These are phyloP conservation scores for Altica lythri DNA, from an alignment of 2,888 invertebrate species.

Conservation along the genomic window DNA sequence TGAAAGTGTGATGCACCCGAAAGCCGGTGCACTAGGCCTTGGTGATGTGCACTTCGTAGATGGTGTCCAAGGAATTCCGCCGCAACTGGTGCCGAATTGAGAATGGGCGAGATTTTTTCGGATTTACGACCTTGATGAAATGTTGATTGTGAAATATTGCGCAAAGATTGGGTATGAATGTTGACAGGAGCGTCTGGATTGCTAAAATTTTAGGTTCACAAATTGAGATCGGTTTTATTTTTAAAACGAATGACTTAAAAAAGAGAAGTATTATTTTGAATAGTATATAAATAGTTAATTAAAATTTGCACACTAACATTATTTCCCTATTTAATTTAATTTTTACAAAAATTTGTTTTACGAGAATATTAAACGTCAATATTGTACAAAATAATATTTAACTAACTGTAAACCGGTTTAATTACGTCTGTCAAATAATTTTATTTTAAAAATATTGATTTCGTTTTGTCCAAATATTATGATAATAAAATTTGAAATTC, in stretches of 20 bases:
- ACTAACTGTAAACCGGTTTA: background rate
- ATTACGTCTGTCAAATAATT: too few species aligned
- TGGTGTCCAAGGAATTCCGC: conserved; percentile 25
- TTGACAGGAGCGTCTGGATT: conserved; percentile 22
- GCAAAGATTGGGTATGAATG: conserved; percentile 17
- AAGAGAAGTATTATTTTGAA: background rate
- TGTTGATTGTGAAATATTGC: conserved; percentile 22
- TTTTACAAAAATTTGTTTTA: too few species aligned
- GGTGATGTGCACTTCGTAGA: conserved; percentile 22
- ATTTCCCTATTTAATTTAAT: too few species aligned
- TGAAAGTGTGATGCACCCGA: conserved; percentile 35
- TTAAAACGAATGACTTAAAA: background rate
- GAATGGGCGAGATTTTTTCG: conserved; percentile 21
- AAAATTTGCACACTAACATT: too few species aligned
- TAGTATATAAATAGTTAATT: too few species aligned
- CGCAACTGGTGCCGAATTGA: conserved; percentile 22
- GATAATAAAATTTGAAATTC: conserved; percentile 1
- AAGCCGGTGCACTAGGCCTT: conserved; percentile 31
- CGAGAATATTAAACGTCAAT: too few species aligned
- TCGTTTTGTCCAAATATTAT: background rate
- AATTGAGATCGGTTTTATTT: conserved; percentile 6
- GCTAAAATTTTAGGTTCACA: conserved; percentile 11
- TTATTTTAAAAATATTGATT: too few species aligned
- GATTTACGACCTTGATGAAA: conserved; percentile 23
- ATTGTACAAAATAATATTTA: too few species aligned